These are phyloP conservation scores for Hirundo rustica DNA, from an alignment of 2,797 vertebrate genomes.

Conservation along the genomic window DNA sequence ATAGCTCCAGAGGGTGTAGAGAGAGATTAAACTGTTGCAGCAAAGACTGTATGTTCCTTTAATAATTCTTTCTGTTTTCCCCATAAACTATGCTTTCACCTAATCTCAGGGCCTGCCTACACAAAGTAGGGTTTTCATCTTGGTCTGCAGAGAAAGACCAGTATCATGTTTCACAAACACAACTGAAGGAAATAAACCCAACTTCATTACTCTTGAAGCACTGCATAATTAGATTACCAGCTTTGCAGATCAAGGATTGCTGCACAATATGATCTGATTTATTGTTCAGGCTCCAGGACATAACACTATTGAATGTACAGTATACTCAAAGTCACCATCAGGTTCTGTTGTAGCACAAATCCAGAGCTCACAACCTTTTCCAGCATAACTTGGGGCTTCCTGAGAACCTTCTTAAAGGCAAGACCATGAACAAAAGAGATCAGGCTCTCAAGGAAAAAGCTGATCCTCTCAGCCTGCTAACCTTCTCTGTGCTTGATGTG, in stretches of 20 bases:
- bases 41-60: not conserved
- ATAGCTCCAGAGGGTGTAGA: not conserved
- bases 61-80: not conserved
- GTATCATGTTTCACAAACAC: not conserved
- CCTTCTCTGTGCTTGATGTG: slow-evolving; percentile 82
- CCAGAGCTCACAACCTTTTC: not conserved
- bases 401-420: not conserved
- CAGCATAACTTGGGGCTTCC: not conserved
- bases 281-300: not conserved
- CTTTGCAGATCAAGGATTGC: not conserved
- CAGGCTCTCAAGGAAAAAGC: not conserved
- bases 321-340: not conserved
- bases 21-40: not conserved
- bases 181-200: rapidly evolving
- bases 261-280: not conserved
- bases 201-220: not conserved
- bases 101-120: not conserved
- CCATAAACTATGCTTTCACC: not conserved
- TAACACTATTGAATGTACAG: not conserved
- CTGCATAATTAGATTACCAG: not conserved
- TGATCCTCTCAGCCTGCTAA: not conserved
- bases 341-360: not conserved
- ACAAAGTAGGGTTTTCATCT: not conserved
- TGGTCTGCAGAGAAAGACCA: not conserved
- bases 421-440: not conserved